These are phyloP conservation scores for Myzus persicae DNA, from an alignment of 1,140 invertebrate species.

Conservation along the genomic window DNA sequence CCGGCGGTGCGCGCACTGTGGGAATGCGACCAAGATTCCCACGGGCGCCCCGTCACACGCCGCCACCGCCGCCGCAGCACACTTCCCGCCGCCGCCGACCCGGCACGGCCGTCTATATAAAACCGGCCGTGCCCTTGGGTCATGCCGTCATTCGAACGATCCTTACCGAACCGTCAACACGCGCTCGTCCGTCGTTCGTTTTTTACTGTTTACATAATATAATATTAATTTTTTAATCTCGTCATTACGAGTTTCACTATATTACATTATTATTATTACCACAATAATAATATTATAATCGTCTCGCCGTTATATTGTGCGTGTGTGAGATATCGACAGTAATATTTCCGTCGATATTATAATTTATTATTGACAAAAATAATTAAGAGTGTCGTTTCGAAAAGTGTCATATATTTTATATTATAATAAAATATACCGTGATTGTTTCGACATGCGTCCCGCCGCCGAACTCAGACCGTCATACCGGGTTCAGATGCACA, in stretches of 20 bases:
- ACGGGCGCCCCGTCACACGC: conserved; percentile 50
- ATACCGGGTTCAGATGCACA: conserved; percentile 53
- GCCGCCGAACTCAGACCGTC: conserved; percentile 55
- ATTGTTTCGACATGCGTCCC: conserved; percentile 40
- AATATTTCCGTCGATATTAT: too few species aligned
- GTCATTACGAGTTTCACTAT: too few species aligned
- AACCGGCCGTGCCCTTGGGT: conserved; percentile 47
- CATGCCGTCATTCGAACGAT: conserved; percentile 40
- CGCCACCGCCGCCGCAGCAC: conserved; percentile 9
- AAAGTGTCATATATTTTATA: not conserved
- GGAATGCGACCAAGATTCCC: conserved; percentile 57
- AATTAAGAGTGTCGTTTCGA: too few species aligned
- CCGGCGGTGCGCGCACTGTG: conserved; percentile 44
- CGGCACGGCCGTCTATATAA: conserved; percentile 28
- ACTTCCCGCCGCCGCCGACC: not conserved
- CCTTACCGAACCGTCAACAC: conserved; percentile 47
- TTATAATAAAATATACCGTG: not conserved
- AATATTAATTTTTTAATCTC: too few species aligned
- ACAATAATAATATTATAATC: not conserved
- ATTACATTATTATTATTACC: too few species aligned
- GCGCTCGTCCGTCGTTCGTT: conserved; percentile 20
- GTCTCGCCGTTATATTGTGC: not conserved
- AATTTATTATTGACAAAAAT: too few species aligned
- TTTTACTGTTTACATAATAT: too few species aligned
- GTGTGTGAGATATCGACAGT: not conserved